phyloP scores from a whole-genome alignment of 2,797 vertebrate genomes.

The Ptychadena robeensis region DNA sequence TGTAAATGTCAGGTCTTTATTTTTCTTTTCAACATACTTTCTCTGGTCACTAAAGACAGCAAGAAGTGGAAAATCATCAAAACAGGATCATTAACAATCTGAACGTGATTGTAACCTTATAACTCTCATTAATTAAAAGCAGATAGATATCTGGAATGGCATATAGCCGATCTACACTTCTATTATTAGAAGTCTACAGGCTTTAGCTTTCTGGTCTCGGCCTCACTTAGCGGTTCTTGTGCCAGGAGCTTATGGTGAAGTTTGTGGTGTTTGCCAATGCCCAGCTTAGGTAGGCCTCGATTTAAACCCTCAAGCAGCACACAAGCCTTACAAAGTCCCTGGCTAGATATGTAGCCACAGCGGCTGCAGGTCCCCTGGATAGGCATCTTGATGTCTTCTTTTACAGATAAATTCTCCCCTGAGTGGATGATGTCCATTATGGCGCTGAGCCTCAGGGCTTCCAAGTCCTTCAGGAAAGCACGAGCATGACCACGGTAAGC shows the following conservation, averaged over 20 bases:
- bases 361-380: slow-evolving; percentile 79
- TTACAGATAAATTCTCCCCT: slow-evolving; percentile 83
- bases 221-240: slow-evolving; percentile 75
- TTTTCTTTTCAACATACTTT: not conserved
- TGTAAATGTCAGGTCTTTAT: not conserved
- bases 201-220: slow-evolving; percentile 76
- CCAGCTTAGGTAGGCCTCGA: slow-evolving; percentile 84
- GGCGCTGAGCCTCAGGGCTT: slow-evolving; percentile 79
- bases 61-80: no score
- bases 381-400: slow-evolving; percentile 75
- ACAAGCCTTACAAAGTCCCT: slow-evolving; percentile 86
- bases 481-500: slow-evolving; percentile 88
- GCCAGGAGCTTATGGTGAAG: slow-evolving; percentile 79
- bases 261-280: slow-evolving; percentile 85
- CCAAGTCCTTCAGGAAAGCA: slow-evolving; percentile 83
- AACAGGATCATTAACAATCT: no score
- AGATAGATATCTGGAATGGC: no score
- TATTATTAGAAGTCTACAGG: slow-evolving; percentile 73
- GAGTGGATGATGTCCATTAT: slow-evolving; percentile 90
- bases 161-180: no score
- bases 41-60: not conserved
- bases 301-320: slow-evolving; percentile 87
- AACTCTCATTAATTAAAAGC: no score
- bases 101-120: no score
- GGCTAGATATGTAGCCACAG: slow-evolving; percentile 89